These are phyloP conservation scores for Octopus sinensis DNA, from an alignment of 1,140 invertebrate species.

Conservation along the genomic window DNA sequence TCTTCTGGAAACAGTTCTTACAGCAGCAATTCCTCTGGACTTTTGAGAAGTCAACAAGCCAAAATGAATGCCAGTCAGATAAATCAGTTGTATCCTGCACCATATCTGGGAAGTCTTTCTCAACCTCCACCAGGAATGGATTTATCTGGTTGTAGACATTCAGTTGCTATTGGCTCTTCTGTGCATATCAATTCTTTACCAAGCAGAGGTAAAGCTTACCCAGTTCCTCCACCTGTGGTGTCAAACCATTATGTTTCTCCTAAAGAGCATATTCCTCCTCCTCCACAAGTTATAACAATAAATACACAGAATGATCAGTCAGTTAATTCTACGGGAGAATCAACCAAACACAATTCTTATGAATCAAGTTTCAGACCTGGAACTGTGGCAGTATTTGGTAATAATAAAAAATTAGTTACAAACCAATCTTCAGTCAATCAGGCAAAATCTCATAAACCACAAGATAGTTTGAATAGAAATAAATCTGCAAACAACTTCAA, in stretches of 20 bases:
- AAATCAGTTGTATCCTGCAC: conserved; percentile 20
- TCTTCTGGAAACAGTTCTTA: background rate
- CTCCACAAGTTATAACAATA: conserved; percentile 45
- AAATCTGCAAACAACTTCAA: background rate
- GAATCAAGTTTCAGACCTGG: conserved; percentile 55
- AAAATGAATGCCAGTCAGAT: conserved; percentile 13
- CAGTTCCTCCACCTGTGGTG: conserved; percentile 25
- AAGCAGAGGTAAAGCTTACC: conserved; percentile 14
- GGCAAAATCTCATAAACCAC: conserved; percentile 32
- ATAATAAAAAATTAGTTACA: background rate
- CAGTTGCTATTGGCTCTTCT: background rate
- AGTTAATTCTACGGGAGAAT: background rate
- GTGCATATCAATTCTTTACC: background rate
- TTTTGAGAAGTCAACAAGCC: conserved; percentile 7
- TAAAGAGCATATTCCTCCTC: conserved; percentile 36
- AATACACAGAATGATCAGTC: conserved; percentile 30
- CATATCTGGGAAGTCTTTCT: conserved; percentile 8
- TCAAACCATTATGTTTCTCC: conserved; percentile 15
- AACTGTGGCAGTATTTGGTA: conserved; percentile 31
- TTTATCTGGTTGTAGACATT: background rate
- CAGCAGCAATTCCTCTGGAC: background rate
- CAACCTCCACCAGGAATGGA: background rate
- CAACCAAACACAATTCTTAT: conserved; percentile 22
- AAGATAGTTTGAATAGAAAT: conserved; percentile 2
- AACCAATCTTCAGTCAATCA: conserved; percentile 24